Evolutionary conservation across 2,797 vertebrate species (phyloP).

Genomic region (Hapalemur alaotrensis): DNA sequence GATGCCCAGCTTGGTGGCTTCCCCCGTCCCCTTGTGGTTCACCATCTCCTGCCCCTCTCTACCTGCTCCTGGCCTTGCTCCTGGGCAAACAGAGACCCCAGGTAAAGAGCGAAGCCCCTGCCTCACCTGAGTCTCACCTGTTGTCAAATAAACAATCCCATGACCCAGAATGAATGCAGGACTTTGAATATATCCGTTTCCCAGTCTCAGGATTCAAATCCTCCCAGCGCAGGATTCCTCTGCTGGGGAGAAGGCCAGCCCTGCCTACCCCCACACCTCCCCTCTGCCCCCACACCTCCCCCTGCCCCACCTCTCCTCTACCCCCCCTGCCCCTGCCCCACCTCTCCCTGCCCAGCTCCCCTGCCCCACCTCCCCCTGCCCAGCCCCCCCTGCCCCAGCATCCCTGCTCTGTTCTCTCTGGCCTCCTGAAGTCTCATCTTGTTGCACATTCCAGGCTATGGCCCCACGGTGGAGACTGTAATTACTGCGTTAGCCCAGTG

Average conservation of each 20-base stretch:
- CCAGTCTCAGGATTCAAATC: not conserved
- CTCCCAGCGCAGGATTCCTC: not conserved
- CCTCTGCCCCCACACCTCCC: not conserved
- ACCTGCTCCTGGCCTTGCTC: not conserved
- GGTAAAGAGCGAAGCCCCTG: not conserved
- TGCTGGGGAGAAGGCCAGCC: not conserved
- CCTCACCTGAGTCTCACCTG: not conserved
- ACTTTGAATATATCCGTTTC: not conserved
- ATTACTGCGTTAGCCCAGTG: conserved; percentile 74
- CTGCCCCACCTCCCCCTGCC: rapidly evolving
- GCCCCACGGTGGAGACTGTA: conserved; percentile 61
- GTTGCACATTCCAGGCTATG: not conserved
- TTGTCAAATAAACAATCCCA: not conserved
- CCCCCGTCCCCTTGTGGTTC: not conserved
- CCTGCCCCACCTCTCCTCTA: not conserved
- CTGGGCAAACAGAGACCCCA: not conserved
- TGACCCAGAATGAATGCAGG: not conserved
- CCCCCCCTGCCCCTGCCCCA: not conserved
- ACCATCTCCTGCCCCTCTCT: not conserved
- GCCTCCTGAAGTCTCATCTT: not conserved
- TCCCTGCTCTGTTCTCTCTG: not conserved
- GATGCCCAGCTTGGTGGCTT: not conserved
- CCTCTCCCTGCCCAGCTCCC: not conserved
- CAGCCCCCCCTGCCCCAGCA: too few species aligned
- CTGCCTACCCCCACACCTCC: not conserved